Evolutionary conservation across 1,140 invertebrate species (phyloP), one percentile per base, ranked within the genome.

Genomic region (Musca vetustissima): DNA sequence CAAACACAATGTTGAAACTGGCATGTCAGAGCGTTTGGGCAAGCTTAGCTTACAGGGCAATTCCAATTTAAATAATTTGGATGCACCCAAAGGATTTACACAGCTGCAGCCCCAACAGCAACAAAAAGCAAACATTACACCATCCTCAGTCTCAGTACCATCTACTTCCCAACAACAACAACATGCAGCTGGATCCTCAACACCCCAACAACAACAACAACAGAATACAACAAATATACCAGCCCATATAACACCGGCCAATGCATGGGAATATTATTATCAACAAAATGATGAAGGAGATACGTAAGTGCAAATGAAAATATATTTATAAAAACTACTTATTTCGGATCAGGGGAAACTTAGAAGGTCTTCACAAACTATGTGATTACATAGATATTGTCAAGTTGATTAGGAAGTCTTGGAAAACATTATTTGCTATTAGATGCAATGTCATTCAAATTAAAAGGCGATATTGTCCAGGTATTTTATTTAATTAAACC

Each of bases 251-350:
- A 68, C 68, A 67, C 53, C 52, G 19, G 67, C 66, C 61, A 81
- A 73, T 28, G 75, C 83, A 36, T 88, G 87, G 85, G 82, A 88
- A 79, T 77, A 86, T 71, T 88, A 87, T 68, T 90, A 87, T 75
- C 79, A 85, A 69, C 88, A 88, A 72, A 88, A 91, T 75, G 87
- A 89, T 67, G 89, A 91, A 72, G 90, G 90, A 52, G 89, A 91
- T 76, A 91, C 90, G 89, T 90, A 85, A 89, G 89, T 89, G 69
- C n/a, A 32, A 32, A 50, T n/a, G 28, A 28, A 4, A 28, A 28
- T 28, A n/a, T n/a, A n/a, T n/a, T n/a, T n/a, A n/a, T n/a, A n/a
- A n/a, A n/a, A n/a, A n/a, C n/a, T n/a, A n/a, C n/a, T n/a, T n/a
- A n/a, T 28, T 28, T 28, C 28, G 28, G 28, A 4, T 28, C 8